Percentiles rank a stretch among this genome's conserved stretches.
Evolutionary conservation across 1,140 invertebrate genomes (phyloP).

Genomic region (Linepithema humile): DNA sequence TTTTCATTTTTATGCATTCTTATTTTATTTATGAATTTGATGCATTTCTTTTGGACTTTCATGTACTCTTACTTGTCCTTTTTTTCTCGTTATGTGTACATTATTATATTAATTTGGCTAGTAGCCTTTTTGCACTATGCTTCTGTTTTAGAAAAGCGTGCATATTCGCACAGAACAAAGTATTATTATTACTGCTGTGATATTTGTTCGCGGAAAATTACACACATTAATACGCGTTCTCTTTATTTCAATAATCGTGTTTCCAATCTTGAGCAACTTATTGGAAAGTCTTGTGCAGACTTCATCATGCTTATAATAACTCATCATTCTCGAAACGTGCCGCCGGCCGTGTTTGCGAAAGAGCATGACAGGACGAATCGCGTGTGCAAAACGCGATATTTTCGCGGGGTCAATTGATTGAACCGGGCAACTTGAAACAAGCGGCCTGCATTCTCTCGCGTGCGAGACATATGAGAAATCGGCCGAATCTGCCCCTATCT

Average conservation of each 20-base stretch:
- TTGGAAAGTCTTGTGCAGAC: background rate
- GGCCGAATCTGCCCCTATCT: slow-evolving; percentile 54
- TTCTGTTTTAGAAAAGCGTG: too few species aligned
- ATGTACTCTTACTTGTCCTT: background rate
- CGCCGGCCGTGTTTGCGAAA: background rate
- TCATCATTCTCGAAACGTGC: slow-evolving; percentile 5
- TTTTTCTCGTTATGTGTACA: too few species aligned
- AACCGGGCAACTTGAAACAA: background rate
- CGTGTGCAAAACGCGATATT: slow-evolving; percentile 10
- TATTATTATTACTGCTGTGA: background rate
- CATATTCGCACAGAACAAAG: background rate
- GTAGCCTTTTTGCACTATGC: too few species aligned
- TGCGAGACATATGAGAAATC: slow-evolving; percentile 69
- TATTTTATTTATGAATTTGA: background rate
- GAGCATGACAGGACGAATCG: background rate
- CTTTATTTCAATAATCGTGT: too few species aligned
- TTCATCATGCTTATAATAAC: slow-evolving; percentile 6
- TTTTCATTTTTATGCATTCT: background rate
- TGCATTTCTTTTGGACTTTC: background rate
- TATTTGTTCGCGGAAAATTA: background rate
- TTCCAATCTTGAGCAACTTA: background rate
- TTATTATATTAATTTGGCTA: too few species aligned
- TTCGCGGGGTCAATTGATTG: slow-evolving; percentile 27
- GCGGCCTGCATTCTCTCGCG: background rate
- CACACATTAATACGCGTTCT: background rate